Evolutionary conservation across 2,797 vertebrate genomes (phyloP), one percentile per base, ranked within the genome.

Genomic region (Glyptemys insculpta): DNA sequence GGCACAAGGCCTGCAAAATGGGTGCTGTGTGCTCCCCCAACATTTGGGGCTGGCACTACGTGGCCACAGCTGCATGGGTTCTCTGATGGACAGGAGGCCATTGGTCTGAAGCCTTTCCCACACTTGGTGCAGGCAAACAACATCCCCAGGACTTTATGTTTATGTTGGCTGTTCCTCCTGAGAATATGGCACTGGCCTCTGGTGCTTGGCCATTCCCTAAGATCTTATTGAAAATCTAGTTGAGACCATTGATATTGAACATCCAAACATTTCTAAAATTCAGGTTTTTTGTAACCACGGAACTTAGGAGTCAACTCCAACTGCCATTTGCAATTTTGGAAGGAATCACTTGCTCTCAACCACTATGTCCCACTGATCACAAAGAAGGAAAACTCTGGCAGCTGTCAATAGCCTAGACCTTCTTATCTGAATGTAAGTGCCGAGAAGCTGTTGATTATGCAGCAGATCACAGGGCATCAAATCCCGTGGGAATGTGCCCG

Each of bases 341-440:
- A 44, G 41, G 41, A 47, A 76, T 76, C 8, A 76, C 27, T 76
- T 92, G 62, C 83, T 94, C 83, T 94, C 93, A 53, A 92, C 85
- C 87, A 83, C 6, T 72, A 47, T 56, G 25, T 93, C 91, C 90
- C 95, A 37, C 19, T 37, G n/a, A 21, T 68, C n/a, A 68, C 65
- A 68, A 68, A 68, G 62, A 68, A 68, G 65, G n/a, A 68, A 68
- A 68, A 68, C 65, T 68, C n/a, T 37, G n/a, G 62, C 34, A 68
- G 65, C 34, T 68, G n/a, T 21, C 65, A 37, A 21, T 37, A 68
- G 65, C n/a, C 18, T 16, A 68, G 65, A 37, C 65, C 65, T 19
- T 37, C 65, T 68, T 68, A n/a, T 85, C 41, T 54, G 23, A 27
- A n/a, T 3, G 25, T 15, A 49, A 65, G 21, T 68, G 34, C 82